A percentile compares a stretch with the other conserved stretches of the same genome.
These are phyloP conservation scores for Protobothrops flavoviridis DNA, from an alignment of 2,113 vertebrate genomes.

Conservation along the genomic window DNA sequence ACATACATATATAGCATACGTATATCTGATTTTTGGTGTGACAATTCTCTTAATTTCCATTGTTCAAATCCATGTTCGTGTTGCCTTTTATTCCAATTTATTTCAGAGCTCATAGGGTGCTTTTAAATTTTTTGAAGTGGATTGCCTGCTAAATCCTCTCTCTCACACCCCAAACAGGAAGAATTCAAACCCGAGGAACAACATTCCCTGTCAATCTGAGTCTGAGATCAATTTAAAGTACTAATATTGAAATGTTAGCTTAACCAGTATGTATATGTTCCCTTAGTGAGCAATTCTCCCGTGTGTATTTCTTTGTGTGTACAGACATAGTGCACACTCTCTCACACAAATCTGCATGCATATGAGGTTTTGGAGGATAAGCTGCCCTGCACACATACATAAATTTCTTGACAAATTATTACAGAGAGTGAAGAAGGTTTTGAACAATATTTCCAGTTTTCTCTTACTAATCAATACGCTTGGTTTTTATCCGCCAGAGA, in stretches of 20 bases:
- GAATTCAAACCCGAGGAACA: neutral
- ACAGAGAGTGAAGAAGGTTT: neutral
- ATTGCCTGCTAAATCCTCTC: neutral
- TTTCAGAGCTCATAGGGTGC: neutral
- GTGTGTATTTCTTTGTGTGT: neutral
- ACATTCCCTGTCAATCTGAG: neutral
- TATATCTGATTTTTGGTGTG: neutral
- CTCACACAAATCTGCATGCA: neutral
- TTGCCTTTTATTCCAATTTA: neutral
- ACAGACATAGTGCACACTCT: neutral
- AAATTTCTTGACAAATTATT: neutral
- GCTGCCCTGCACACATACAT: neutral
- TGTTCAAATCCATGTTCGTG: neutral
- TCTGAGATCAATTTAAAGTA: neutral
- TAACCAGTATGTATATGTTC: neutral
- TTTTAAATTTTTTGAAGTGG: neutral
- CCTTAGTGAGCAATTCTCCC: neutral
- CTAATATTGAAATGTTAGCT: neutral
- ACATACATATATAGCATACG: no score
- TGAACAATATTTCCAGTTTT: conserved; percentile 6
- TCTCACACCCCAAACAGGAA: neutral
- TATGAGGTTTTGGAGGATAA: neutral
- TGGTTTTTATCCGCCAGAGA: conserved; percentile 42
- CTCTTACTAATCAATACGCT: conserved; percentile 17
- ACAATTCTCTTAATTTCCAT: neutral